These are phyloP conservation scores for Hetaerina americana DNA, from an alignment of 1,140 invertebrate species.

Conservation along the genomic window DNA sequence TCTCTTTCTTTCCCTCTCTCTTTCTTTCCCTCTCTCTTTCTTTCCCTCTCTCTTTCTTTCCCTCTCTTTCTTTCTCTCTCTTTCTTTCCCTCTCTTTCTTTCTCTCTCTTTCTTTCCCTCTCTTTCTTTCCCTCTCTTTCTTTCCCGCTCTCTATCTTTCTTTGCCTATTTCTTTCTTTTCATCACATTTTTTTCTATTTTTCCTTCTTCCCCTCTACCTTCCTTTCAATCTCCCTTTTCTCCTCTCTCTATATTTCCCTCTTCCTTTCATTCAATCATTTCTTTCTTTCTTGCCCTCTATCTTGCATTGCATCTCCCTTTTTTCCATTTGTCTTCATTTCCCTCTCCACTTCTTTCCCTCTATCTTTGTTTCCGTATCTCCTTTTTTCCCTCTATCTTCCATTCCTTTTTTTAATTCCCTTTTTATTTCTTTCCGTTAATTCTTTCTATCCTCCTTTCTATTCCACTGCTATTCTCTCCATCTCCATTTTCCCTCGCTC, in stretches of 20 bases:
- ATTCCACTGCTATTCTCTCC: background rate
- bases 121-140: background rate
- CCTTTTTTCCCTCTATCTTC: background rate
- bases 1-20: background rate
- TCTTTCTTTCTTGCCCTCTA: background rate
- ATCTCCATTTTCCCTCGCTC: background rate
- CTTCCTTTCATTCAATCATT: background rate
- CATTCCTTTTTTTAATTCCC: background rate
- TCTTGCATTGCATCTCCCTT: background rate
- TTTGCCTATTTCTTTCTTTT: no score
- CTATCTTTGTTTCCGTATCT: background rate
- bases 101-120: no score
- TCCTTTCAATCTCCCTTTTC: background rate
- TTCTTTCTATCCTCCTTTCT: background rate
- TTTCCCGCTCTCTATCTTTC: background rate
- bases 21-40: background rate
- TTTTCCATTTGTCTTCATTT: background rate
- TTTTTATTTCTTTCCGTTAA: background rate
- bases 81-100: background rate
- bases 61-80: background rate
- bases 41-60: background rate
- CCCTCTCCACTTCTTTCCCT: background rate
- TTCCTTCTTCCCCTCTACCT: background rate
- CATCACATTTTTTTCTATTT: background rate
- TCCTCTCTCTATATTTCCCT: background rate